Base-by-base conservation (phyloP, 2,113 vertebrate genomes). In the Alectura lathami region DNA sequence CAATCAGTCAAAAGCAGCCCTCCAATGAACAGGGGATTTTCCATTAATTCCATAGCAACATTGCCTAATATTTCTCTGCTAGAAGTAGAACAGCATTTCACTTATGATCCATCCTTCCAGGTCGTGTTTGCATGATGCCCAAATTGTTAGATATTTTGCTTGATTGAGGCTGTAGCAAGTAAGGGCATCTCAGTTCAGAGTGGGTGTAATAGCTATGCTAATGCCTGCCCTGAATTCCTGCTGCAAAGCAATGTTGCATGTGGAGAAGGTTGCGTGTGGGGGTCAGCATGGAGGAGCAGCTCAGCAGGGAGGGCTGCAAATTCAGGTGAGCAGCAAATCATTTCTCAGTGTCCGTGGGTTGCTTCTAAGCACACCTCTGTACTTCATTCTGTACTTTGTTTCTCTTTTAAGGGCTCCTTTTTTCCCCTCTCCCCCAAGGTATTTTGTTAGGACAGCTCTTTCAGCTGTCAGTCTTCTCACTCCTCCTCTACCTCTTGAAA, bases 111-210 rank as follows among this genome's bases (percentile, higher is more conserved):
- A 2, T 62, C 22, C 22, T 69, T 76, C 27, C 74, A 73, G 22
- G 7, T 59, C 74, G 14, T 24, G 8, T 76, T 73, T 92, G 17
- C 21, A 13, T 62, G 17, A 62, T 87, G 50, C 66, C 16, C 10
- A 3, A 27, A 1, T 13, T 0, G 0, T 53, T 66, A 82, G 12
- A 17, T 64, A 8, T 54, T 87, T 89, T 75, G 6, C 29, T 47
- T 89, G 43, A 12, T 12, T 54, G 27, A 66, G 45, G 56, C 60
- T 34, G 8, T 66, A 59, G 47, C 14, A 11, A 63, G 8, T 27
- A 79, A 43, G 42, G 21, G n/a, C 38, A 56, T 45, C 48, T 57
- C 20, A 8, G 14, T 18, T 53, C 53, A 53, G 29, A 17, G 29
- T 4, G 43, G 72, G 13, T 69, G 43, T 21, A 67, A 10, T 3